phyloP scores from a whole-genome alignment of 2,113 vertebrate genomes.

The Rhadina sibilatrix region DNA sequence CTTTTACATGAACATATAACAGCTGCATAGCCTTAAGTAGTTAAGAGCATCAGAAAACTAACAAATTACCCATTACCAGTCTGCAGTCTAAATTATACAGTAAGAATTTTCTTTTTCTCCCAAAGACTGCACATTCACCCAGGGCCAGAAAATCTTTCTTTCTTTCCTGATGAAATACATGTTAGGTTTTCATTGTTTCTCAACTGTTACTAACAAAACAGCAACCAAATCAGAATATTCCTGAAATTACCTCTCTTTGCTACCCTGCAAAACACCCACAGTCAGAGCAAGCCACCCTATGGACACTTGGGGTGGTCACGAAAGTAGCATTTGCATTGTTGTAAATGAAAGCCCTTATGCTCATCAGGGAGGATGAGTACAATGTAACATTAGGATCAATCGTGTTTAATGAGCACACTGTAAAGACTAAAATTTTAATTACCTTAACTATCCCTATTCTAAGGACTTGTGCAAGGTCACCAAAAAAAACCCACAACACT shows the following conservation, averaged over 20 bases:
- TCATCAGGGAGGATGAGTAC: neutral
- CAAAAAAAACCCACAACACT: neutral
- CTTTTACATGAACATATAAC: neutral
- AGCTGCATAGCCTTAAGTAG: neutral
- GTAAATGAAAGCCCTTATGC: neutral
- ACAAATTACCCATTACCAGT: neutral
- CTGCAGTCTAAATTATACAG: neutral
- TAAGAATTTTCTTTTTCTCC: neutral
- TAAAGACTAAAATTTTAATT: neutral
- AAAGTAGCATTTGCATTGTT: neutral
- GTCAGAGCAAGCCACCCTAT: neutral
- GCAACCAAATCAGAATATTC: neutral
- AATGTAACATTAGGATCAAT: neutral
- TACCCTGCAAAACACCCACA: fast-evolving
- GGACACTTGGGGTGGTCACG: neutral
- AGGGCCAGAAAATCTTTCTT: neutral
- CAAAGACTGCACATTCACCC: neutral
- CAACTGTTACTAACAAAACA: neutral
- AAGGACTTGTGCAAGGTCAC: neutral
- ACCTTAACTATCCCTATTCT: neutral
- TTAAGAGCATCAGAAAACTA: neutral
- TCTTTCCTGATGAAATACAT: neutral
- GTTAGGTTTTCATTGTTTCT: neutral
- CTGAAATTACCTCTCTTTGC: neutral
- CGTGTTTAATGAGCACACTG: neutral